Percentiles rank a stretch among this genome's conserved stretches.
Conservation (phyloP, 2,113 vertebrate species). For the Salvelinus sp. region DNA sequence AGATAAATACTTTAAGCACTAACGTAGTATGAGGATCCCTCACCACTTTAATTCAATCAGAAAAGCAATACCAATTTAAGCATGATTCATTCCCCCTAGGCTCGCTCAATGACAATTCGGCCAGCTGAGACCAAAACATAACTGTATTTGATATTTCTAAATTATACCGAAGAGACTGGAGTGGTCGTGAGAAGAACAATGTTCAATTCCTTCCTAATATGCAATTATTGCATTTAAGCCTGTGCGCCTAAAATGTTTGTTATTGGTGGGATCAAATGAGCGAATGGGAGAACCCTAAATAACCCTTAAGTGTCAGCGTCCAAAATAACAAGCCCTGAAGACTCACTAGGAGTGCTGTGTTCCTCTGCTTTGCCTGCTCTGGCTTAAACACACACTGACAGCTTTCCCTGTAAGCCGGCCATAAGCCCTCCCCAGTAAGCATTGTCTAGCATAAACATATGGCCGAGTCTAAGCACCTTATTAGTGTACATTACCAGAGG, state of each 20-base stretch:
- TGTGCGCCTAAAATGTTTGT: slow-evolving; percentile 14
- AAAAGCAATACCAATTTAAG: slow-evolving; percentile 42
- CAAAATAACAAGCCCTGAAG: slow-evolving; percentile 46
- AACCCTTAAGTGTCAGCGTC: slow-evolving; percentile 15
- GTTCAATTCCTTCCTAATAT: slow-evolving; percentile 18
- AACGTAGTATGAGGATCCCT: slow-evolving; percentile 14
- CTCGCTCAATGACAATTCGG: slow-evolving; percentile 27
- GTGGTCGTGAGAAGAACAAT: slow-evolving; percentile 9
- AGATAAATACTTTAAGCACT: slow-evolving; percentile 23
- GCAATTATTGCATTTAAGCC: slow-evolving; percentile 16
- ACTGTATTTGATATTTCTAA: slow-evolving; percentile 24
- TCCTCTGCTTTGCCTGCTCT: slow-evolving; percentile 43
- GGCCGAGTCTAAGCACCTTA: slow-evolving; percentile 70
- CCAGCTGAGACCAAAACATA: slow-evolving; percentile 38
- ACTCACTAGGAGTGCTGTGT: slow-evolving; percentile 32
- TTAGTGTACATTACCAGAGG: slow-evolving; percentile 67
- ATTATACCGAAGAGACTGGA: slow-evolving; percentile 9
- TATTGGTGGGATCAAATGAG: slow-evolving; percentile 4
- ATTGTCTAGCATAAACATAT: slow-evolving; percentile 70
- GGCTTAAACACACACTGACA: slow-evolving; percentile 52
- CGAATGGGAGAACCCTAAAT: slow-evolving; percentile 34
- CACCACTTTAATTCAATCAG: slow-evolving; percentile 42
- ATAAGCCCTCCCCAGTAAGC: slow-evolving; percentile 48
- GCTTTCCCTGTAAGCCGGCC: slow-evolving; percentile 59
- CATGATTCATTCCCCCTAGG: slow-evolving; percentile 24